A percentile compares a stretch with the other conserved stretches of the same genome.
Evolutionary conservation across 2,113 vertebrate genomes (phyloP).

Genomic region (Psilopogon haemacephalus): DNA sequence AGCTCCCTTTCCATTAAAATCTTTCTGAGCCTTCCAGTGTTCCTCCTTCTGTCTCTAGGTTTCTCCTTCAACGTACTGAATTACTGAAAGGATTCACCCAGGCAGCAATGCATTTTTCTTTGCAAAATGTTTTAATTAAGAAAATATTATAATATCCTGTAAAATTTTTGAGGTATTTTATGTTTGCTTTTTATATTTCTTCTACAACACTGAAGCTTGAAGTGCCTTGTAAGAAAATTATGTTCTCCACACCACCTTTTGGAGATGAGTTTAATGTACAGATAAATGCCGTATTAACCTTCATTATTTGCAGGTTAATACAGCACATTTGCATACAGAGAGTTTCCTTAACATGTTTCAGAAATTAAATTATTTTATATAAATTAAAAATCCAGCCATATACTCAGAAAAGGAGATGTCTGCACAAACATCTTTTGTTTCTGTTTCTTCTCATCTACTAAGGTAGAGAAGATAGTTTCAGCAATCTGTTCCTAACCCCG

Average conservation of each 20-base stretch:
- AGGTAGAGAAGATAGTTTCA: slow-evolving; percentile 6
- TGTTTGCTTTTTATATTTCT: background rate
- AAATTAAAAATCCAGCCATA: slow-evolving; percentile 37
- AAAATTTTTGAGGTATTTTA: background rate
- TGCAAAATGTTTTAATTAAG: background rate
- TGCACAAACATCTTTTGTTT: slow-evolving; percentile 14
- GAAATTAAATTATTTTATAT: background rate
- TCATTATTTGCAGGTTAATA: background rate
- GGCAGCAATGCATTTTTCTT: background rate
- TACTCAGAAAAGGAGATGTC: background rate
- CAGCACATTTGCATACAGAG: slow-evolving; percentile 31
- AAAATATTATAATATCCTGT: background rate
- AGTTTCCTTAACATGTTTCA: background rate
- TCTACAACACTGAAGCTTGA: background rate
- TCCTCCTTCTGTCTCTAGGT: background rate
- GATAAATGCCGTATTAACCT: background rate
- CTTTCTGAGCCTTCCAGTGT: background rate
- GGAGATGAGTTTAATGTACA: background rate
- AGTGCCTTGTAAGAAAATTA: background rate
- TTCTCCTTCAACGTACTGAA: background rate
- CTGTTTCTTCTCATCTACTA: background rate
- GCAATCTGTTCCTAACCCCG: background rate
- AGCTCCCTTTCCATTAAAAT: background rate
- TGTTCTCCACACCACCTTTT: background rate
- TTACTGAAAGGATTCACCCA: background rate